Conservation (phyloP, 2,113 vertebrate genomes). For the Alces alces region DNA sequence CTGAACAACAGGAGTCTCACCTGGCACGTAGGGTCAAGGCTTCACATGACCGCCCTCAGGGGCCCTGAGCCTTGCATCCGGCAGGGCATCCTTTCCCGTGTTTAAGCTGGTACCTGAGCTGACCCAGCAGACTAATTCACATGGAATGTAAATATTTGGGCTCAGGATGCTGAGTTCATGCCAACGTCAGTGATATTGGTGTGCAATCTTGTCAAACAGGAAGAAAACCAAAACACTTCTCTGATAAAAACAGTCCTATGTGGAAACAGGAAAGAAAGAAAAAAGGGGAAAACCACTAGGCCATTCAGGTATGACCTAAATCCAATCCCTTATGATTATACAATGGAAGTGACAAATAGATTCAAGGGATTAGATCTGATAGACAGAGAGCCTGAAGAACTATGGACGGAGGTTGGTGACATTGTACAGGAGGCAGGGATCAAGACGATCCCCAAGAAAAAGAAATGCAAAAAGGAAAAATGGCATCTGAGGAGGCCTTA, state of each 20-base stretch:
- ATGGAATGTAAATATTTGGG: slow-evolving; percentile 56
- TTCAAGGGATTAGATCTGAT: not conserved
- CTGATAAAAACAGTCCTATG: not conserved
- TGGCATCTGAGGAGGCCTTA: not conserved
- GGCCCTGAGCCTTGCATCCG: accelerated
- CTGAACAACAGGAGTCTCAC: not conserved
- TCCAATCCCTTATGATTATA: not conserved
- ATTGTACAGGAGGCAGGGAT: not conserved
- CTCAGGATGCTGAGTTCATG: not conserved
- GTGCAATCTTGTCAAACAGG: not conserved
- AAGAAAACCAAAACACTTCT: slow-evolving; percentile 2
- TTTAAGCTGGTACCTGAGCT: not conserved
- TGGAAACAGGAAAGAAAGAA: not conserved
- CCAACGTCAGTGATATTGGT: not conserved
- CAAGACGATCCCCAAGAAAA: not conserved
- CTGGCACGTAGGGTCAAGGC: not conserved
- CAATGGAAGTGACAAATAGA: not conserved
- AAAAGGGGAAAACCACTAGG: not conserved
- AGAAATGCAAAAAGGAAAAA: not conserved
- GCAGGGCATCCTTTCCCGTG: accelerated
- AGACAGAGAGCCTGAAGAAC: not conserved
- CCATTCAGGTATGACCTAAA: not conserved
- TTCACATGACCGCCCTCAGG: accelerated
- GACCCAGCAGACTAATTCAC: not conserved
- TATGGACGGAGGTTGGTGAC: not conserved